Conservation (phyloP, 1,140 invertebrate species). For the Propsilocerus akamusi region DNA sequence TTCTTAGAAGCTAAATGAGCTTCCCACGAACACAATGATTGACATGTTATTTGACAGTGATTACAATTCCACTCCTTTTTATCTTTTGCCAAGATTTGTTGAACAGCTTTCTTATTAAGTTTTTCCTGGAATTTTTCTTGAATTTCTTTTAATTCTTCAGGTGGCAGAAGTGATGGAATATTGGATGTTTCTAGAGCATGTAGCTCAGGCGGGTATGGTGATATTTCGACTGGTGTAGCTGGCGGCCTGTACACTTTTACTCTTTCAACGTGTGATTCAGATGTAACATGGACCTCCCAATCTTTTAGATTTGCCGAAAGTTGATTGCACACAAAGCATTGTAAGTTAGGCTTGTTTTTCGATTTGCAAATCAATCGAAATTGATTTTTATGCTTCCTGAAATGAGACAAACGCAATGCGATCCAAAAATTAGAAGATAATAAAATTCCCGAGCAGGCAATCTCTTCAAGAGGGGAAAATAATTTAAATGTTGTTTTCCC, state of each 20-base stretch:
- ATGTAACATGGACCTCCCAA: not conserved
- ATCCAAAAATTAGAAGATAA: not conserved
- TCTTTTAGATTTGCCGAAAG: not conserved
- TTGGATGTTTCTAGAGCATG: not conserved
- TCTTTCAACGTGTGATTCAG: not conserved
- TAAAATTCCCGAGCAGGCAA: not conserved
- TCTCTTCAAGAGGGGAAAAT: not conserved
- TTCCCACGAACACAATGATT: not conserved
- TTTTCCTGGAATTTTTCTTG: not conserved
- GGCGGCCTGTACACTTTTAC: not conserved
- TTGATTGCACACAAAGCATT: not conserved
- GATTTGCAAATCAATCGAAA: not conserved
- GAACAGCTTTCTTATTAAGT: not conserved
- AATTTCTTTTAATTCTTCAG: not conserved
- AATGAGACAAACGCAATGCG: not conserved
- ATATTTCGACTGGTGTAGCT: not conserved
- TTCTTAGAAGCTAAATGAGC: not conserved
- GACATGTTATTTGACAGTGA: not conserved
- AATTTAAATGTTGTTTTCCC: not conserved
- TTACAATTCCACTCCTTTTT: not conserved
- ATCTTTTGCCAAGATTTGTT: not conserved
- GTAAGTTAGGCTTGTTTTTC: not conserved
- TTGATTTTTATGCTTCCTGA: not conserved
- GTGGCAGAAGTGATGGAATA: not conserved
- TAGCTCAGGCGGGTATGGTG: not conserved